A percentile compares a stretch with the other conserved stretches of the same genome.
Conservation (phyloP, 2,888 invertebrate genomes). For the Hypercompe scribonia region DNA sequence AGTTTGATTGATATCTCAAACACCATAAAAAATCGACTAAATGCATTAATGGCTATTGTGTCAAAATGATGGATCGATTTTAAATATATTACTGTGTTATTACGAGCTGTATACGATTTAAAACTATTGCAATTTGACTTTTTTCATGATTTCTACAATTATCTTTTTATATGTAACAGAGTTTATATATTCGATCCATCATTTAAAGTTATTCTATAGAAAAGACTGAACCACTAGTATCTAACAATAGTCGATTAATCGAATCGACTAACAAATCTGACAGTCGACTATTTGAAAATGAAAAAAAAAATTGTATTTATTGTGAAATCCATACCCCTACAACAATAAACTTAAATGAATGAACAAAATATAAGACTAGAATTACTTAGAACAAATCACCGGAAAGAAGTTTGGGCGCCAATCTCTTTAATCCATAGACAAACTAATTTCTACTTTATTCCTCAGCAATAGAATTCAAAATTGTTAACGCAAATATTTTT, state of each 20-base stretch:
- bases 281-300: not conserved
- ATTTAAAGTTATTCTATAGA: not conserved
- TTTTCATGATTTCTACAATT: not conserved
- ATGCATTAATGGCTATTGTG: not conserved
- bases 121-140: not conserved
- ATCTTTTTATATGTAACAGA: not conserved
- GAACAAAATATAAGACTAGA: constrained; percentile 51
- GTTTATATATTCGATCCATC: not conserved
- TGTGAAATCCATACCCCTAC: constrained; percentile 28
- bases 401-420: not conserved
- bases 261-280: constrained; percentile 3
- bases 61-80: not conserved
- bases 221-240: not conserved
- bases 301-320: constrained; percentile 17
- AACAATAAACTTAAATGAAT: constrained; percentile 34
- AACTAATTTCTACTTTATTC: not conserved
- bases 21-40: constrained; percentile 24
- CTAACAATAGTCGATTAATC: not conserved
- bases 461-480: not conserved
- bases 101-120: not conserved
- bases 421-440: not conserved
- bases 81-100: not conserved
- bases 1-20: not conserved
- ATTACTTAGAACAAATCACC: constrained; percentile 39
- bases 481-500: not conserved